Percentiles rank a stretch among this genome's conserved stretches.
phyloP scores from a whole-genome alignment of 1,140 invertebrate genomes.

The Chymomyza costata region DNA sequence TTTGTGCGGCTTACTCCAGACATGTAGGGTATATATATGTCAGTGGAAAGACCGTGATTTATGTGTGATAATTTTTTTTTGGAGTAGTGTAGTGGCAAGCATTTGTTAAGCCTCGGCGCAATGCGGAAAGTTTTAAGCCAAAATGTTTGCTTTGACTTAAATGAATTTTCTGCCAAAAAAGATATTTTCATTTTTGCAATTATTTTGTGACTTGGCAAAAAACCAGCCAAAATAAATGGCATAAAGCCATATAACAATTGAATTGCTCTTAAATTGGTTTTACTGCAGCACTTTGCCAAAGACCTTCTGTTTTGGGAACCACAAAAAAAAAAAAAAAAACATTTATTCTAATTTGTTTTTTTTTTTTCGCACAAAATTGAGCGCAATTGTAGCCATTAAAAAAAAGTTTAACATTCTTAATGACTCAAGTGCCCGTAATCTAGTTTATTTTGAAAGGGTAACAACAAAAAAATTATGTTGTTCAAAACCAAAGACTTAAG shows the following conservation, averaged over 20 bases:
- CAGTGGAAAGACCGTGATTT: too few species aligned
- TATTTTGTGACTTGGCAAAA: conserved; percentile 34
- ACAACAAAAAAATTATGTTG: conserved; percentile 31
- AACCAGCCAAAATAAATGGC: conserved; percentile 37
- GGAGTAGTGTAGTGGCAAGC: too few species aligned
- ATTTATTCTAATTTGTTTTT: conserved; percentile 64
- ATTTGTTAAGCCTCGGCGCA: conserved; percentile 34
- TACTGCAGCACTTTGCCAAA: conserved; percentile 56
- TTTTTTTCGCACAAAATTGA: conserved; percentile 38
- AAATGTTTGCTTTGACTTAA: conserved; percentile 15
- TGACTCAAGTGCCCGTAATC: too few species aligned
- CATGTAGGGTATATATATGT: too few species aligned
- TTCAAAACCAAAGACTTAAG: conserved; percentile 35
- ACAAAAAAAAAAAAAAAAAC: conserved; percentile 33
- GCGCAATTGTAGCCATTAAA: conserved; percentile 28
- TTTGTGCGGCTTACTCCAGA: conserved; percentile 12
- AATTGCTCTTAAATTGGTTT: conserved; percentile 36
- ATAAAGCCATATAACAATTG: conserved; percentile 53
- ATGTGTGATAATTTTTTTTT: conserved; percentile 59
- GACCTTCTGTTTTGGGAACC: conserved; percentile 42
- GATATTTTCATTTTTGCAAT: conserved; percentile 34
- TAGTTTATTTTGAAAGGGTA: too few species aligned
- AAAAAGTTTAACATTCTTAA: conserved; percentile 24
- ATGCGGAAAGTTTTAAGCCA: conserved; percentile 59
- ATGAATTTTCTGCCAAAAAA: conserved; percentile 30